Conservation (phyloP, 2,113 vertebrate genomes). For the Tyto alba region DNA sequence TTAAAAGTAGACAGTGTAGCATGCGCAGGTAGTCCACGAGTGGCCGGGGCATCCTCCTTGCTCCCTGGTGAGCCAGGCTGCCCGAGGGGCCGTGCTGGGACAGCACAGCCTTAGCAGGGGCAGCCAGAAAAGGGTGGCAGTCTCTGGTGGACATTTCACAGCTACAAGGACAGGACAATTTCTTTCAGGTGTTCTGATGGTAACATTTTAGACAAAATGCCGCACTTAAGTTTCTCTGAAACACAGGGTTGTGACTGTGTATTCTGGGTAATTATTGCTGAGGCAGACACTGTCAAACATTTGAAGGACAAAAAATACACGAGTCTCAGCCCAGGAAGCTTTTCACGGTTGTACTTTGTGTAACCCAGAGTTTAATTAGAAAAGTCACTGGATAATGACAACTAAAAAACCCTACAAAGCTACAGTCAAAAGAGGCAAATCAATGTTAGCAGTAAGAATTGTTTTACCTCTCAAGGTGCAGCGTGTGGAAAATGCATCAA, state of each 20-base stretch:
- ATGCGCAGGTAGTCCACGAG: fast-evolving
- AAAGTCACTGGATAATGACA: not conserved
- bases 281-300: not conserved
- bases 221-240: not conserved
- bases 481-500: fast-evolving
- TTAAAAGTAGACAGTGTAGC: not conserved
- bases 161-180: fast-evolving
- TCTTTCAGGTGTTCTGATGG: not conserved
- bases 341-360: not conserved
- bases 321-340: not conserved
- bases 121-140: not conserved
- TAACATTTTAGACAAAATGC: not conserved
- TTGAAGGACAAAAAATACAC: not conserved
- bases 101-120: fast-evolving
- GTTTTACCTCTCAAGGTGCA: not conserved
- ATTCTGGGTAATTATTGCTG: not conserved
- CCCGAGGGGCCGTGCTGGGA: fast-evolving
- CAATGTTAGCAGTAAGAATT: not conserved
- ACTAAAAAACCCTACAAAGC: not conserved
- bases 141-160: not conserved
- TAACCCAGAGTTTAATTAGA: not conserved
- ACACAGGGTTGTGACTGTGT: not conserved
- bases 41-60: fast-evolving
- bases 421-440: not conserved
- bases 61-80: not conserved